Evolutionary conservation across 2,113 vertebrate species (phyloP), one percentile per base, ranked within the genome.

Genomic region (Collichthys lucidus): DNA sequence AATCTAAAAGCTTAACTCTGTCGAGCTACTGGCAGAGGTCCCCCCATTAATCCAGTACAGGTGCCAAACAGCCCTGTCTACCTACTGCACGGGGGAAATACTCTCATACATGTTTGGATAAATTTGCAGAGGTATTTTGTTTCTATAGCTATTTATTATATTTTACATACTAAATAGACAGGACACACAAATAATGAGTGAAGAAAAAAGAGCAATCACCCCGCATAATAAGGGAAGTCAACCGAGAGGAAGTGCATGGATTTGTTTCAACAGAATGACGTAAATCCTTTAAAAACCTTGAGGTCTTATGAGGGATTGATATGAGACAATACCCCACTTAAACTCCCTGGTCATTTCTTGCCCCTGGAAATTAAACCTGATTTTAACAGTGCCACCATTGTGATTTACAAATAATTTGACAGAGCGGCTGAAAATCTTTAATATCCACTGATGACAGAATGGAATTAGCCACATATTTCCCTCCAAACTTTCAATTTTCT

Each of bases 391-490:
- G 93, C 94, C 42, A 11, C 96, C 95, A 96, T 98, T 99, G 98
- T 99, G 92, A 95, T 94, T 94, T 90, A 92, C 84, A 91, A 94
- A 93, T 94, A 93, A 92, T 89, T 87, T 87, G 89, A 90, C 92
- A 90, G 91, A 83, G 95, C 94, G 86, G 91, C 85, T 94, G 95
- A 95, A 95, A 91, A 95, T 95, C 97, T 97, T 96, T 98, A 98
- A 98, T 99, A 98, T 97, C 96, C 96, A 97, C 95, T 84, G 98
- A 94, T 99, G 98, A 99, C 97, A 98, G 97, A 95, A 96, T 91
- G 96, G 98, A 98, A 98, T 99, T 98, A 98, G 93, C 94, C 80
- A 91, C 96, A 94, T 97, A 96, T 96, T 96, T 96, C 88, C 87
- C 91, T 90, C 90, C 85, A 89, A 92, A 94, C 93, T 91, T 95